phyloP scores from a whole-genome alignment of 2,888 invertebrate genomes.

The Dryococelus australis region DNA sequence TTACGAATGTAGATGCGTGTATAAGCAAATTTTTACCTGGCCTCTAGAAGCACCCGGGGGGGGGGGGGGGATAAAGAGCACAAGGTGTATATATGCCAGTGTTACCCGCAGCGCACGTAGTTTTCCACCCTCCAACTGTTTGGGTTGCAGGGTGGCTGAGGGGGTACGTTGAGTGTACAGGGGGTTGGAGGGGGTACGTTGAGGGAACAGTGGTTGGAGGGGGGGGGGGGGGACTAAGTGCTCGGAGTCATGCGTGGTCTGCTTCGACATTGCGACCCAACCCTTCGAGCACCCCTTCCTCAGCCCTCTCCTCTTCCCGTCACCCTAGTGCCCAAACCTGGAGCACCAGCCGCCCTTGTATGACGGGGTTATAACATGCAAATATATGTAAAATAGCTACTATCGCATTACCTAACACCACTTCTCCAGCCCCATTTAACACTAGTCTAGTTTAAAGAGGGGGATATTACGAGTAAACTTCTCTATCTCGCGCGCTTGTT shows the following conservation, averaged over 20 bases:
- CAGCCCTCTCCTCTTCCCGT: not conserved
- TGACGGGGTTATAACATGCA: constrained; percentile 35
- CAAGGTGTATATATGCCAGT: not conserved
- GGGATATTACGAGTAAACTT: not conserved
- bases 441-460: constrained; percentile 12
- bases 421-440: constrained; percentile 31
- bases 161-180: not conserved
- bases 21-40: no score
- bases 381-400: constrained; percentile 37
- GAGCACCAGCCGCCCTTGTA: not conserved
- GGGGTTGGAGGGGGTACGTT: not conserved
- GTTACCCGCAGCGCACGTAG: not conserved
- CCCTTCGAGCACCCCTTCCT: not conserved
- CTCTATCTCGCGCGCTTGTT: not conserved
- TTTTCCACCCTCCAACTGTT: not conserved
- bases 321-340: not conserved
- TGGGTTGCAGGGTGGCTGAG: not conserved
- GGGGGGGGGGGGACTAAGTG: not conserved
- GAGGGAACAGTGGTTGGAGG: no score
- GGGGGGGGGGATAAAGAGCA: no score
- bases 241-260: not conserved
- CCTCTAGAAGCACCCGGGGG: no score
- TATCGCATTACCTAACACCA: constrained; percentile 33
- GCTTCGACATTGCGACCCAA: not conserved
- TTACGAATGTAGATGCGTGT: no score